Conservation (phyloP, 53 echinoderm and acorn worm genomes). For the Antedon mediterranea region DNA sequence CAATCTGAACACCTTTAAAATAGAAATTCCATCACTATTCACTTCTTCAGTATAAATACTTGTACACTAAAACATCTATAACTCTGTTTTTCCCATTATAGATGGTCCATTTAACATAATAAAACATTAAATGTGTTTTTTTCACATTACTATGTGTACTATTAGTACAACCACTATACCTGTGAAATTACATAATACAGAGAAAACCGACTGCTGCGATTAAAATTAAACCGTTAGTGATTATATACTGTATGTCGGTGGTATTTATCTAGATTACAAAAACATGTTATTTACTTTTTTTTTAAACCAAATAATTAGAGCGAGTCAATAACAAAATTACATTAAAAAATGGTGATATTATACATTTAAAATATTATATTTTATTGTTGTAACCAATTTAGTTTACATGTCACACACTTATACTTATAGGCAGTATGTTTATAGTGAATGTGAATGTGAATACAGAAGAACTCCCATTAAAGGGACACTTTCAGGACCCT, state of each 20-base stretch:
- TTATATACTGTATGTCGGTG: neutral
- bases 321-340: too few relatives aligned
- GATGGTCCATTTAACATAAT: neutral
- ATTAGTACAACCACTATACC: too few relatives aligned
- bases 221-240: neutral
- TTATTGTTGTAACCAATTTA: too few relatives aligned
- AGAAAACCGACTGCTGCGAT: neutral
- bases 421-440: too few relatives aligned
- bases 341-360: too few relatives aligned
- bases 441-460: too few relatives aligned
- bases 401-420: too few relatives aligned
- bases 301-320: too few relatives aligned
- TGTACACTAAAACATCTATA: neutral
- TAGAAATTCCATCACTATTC: neutral
- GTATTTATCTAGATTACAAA: neutral
- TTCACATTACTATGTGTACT: neutral
- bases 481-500: too few relatives aligned
- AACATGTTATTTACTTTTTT: neutral
- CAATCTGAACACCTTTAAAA: too few relatives aligned
- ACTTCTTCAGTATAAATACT: neutral
- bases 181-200: neutral
- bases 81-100: neutral
- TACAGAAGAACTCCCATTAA: too few relatives aligned
- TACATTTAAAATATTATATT: too few relatives aligned
- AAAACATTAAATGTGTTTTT: neutral